Conservation (phyloP, 1,140 invertebrate genomes). For the Physella acuta region DNA sequence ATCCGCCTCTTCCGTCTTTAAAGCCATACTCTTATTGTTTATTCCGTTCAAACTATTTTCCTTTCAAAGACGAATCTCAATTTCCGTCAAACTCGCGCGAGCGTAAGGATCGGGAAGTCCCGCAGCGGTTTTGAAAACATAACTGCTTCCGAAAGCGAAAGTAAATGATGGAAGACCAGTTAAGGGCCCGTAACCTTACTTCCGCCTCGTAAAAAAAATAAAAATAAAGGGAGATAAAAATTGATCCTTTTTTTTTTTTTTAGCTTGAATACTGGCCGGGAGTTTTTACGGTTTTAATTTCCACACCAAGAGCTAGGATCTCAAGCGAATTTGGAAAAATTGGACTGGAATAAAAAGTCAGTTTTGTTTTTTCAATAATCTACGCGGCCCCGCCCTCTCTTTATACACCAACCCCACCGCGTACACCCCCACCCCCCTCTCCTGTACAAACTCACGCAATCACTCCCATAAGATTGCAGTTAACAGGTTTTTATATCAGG, state of each 20-base stretch:
- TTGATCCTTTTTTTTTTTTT: background rate
- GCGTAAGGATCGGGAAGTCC: background rate
- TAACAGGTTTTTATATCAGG: too few species aligned
- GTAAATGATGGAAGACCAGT: constrained; percentile 9
- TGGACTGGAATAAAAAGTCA: too few species aligned
- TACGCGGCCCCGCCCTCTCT: too few species aligned
- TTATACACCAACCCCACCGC: too few species aligned
- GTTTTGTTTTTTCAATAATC: too few species aligned
- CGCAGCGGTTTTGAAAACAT: background rate
- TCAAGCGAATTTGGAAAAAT: too few species aligned
- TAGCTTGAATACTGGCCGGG: background rate
- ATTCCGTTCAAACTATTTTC: constrained; percentile 16
- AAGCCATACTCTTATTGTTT: background rate
- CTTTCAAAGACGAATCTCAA: background rate
- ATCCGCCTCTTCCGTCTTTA: background rate
- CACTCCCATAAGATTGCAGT: too few species aligned
- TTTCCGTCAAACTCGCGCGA: background rate
- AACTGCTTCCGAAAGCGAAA: background rate
- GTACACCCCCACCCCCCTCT: too few species aligned
- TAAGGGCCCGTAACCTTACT: background rate
- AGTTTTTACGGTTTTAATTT: too few species aligned
- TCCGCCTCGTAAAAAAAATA: constrained; percentile 5
- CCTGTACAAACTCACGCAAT: too few species aligned
- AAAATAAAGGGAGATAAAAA: background rate
- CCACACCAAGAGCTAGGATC: too few species aligned